Conservation (phyloP, 2,113 vertebrate species). For the Sakesphorus luctuosus region DNA sequence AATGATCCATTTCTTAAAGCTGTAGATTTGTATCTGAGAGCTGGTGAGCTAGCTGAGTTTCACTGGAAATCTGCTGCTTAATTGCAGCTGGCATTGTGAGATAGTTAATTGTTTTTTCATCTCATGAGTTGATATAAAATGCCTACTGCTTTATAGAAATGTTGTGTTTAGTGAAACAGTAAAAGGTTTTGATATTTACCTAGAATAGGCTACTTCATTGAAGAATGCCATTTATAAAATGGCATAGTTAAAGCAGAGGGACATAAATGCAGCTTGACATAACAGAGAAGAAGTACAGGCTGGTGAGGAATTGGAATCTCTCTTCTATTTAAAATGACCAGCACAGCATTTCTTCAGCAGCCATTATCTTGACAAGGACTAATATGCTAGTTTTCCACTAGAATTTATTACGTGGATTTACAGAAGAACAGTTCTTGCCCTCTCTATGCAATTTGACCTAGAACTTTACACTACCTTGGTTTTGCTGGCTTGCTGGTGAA, state of each 20-base stretch:
- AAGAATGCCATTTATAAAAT: neutral
- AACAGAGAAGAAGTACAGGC: neutral
- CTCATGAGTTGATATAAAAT: neutral
- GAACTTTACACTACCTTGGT: neutral
- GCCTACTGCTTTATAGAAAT: neutral
- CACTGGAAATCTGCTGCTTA: neutral
- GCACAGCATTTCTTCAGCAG: neutral
- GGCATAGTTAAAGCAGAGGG: neutral
- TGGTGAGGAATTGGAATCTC: neutral
- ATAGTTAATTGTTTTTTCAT: neutral
- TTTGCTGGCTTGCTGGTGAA: neutral
- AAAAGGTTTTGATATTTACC: neutral
- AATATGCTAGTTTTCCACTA: neutral
- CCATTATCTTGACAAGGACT: neutral
- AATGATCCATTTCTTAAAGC: neutral
- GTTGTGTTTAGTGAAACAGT: neutral
- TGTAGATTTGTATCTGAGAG: neutral
- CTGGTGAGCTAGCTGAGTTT: neutral
- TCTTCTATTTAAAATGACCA: conserved; percentile 3
- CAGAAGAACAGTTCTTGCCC: neutral
- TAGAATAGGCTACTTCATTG: neutral
- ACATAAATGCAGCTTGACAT: neutral
- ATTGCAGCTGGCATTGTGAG: neutral
- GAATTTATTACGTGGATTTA: conserved; percentile 37
- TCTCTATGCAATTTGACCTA: neutral